A percentile compares a stretch with the other conserved stretches of the same genome.
phyloP scores from a whole-genome alignment of 92 coral and sea anemone genomes.

The Siderastrea siderea region DNA sequence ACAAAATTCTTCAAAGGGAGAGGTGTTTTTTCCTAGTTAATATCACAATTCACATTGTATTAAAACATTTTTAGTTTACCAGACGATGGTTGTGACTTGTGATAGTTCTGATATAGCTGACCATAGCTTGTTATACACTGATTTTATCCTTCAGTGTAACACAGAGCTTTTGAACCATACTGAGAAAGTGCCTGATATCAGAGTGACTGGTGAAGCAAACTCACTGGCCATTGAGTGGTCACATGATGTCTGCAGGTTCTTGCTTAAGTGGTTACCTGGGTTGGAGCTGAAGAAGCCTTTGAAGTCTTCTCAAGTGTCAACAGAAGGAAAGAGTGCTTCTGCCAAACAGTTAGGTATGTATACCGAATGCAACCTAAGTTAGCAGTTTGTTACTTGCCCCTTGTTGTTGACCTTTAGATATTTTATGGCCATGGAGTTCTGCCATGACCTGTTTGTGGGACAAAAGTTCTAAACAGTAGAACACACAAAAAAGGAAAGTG shows the following conservation, averaged over 20 bases:
- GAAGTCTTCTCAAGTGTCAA: background rate
- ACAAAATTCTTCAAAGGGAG: too few relatives aligned
- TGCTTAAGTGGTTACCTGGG: slow-evolving; percentile 58
- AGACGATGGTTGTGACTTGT: too few relatives aligned
- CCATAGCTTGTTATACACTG: background rate
- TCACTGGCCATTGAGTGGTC: slow-evolving; percentile 86
- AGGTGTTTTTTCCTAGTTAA: too few relatives aligned
- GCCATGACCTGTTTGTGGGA: too few relatives aligned
- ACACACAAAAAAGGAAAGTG: too few relatives aligned
- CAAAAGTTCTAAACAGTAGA: too few relatives aligned
- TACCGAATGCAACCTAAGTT: background rate
- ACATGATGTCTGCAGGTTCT: slow-evolving; percentile 77
- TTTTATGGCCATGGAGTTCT: too few relatives aligned
- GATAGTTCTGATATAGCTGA: too few relatives aligned
- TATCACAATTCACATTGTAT: too few relatives aligned
- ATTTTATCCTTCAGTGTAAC: slow-evolving; percentile 16
- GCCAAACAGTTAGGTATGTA: slow-evolving; percentile 11
- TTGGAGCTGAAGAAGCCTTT: background rate
- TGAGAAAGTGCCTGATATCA: slow-evolving; percentile 28
- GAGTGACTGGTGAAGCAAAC: slow-evolving; percentile 65
- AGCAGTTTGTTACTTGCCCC: background rate
- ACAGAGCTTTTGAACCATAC: slow-evolving; percentile 28
- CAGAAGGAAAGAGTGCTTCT: background rate
- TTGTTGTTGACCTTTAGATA: too few relatives aligned
- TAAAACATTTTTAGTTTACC: too few relatives aligned